Evolutionary conservation across 2,797 vertebrate genomes (phyloP), one percentile per base, ranked within the genome.

Genomic region (Ceryle rudis): DNA sequence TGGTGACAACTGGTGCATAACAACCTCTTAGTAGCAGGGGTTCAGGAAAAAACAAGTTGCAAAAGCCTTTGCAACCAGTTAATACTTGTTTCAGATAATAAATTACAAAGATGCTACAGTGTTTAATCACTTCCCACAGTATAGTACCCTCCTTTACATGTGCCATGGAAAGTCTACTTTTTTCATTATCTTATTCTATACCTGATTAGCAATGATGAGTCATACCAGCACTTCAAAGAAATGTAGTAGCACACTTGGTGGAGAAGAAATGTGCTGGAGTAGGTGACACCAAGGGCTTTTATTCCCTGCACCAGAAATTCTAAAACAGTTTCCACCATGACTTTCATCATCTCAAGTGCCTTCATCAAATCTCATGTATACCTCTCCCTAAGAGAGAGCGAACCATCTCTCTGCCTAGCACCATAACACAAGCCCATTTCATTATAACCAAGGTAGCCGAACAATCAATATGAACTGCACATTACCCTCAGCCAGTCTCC

Each of bases 331-430:
- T n/a, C 42, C 61, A 81, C 52, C 25, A 41, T 0, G 1, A 65
- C 66, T 81, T 92, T 16, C 54, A 89, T 82, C 73, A 66, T 86
- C 54, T 95, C 65, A 58, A 86, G 66, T 67, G 62, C 70, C 72
- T 93, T 86, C 82, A 72, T 47, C 79, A 91, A 51, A 78, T 31
- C 31, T 83, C 79, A 14, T 8, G 33, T 11, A 65, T 58, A 39
- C 19, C 47, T 17, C 64, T 77, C 57, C 42, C 25, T 33, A 61
- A 87, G 64, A 81, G 4, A 77, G 20, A 23, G 11, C 1, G 3
- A 84, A 5, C 18, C 6, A 31, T 54, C 39, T 81, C n/a, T 35
- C 39, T 81, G 75, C 69, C 72, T 47, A 65, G 61, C 41, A 49
- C 66, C 21, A 3, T 19, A 33, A 60, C 2, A 15, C 52, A 73